Conservation (phyloP, 2,888 invertebrate genomes). For the Noctuana brunneofusca region DNA sequence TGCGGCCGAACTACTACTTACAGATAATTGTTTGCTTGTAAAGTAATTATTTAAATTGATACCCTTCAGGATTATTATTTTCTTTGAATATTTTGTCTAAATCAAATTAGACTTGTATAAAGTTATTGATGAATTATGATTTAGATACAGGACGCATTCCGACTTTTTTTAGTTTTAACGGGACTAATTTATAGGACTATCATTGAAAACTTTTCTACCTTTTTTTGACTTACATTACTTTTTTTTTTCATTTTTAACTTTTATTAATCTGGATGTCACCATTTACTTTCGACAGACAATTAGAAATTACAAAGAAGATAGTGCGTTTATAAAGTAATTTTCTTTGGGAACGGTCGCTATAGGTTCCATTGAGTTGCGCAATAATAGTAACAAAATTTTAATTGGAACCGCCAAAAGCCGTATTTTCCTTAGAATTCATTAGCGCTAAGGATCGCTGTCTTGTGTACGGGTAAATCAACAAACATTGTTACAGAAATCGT, state of each 20-base stretch:
- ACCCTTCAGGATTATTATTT: constrained; percentile 22
- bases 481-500: constrained; percentile 41
- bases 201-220: no score
- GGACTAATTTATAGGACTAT: no score
- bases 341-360: neutral
- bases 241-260: neutral
- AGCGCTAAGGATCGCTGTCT: constrained; percentile 18
- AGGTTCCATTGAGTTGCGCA: neutral
- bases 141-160: no score
- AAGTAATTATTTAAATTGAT: constrained; percentile 33
- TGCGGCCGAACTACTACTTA: constrained; percentile 32
- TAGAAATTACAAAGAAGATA: no score
- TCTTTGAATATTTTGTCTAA: constrained; percentile 21
- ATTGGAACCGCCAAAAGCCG: constrained; percentile 15
- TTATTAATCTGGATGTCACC: neutral
- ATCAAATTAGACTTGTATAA: neutral
- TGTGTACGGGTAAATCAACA: constrained; percentile 24
- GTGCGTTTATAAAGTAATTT: neutral
- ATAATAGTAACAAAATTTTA: constrained; percentile 17
- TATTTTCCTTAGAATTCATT: constrained; percentile 33
- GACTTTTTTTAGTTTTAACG: no score
- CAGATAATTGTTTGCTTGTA: constrained; percentile 34
- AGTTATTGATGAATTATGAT: neutral
- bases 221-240: no score
- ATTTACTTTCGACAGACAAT: no score